Evolutionary conservation across 2,888 invertebrate species (phyloP).

Genomic region (Cataglyphis cursor): DNA sequence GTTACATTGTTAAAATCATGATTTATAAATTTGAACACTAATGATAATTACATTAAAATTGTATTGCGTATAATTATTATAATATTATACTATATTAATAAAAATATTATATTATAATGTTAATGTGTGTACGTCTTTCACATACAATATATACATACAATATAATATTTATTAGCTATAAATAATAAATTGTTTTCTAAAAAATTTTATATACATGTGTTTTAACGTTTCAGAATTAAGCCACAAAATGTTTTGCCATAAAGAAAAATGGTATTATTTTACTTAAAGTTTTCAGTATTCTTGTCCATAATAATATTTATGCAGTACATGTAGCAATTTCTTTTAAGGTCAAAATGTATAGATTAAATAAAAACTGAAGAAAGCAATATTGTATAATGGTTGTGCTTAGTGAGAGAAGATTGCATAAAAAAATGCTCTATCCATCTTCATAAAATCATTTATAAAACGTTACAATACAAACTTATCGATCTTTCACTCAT

Average conservation of each 20-base stretch:
- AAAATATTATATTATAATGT: background rate
- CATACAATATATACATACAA: background rate
- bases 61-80: background rate
- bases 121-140: background rate
- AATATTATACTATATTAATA: background rate
- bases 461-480: slow-evolving; percentile 12
- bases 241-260: background rate
- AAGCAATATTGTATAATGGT: background rate
- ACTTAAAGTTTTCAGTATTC: slow-evolving; percentile 9
- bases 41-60: background rate
- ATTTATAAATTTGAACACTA: background rate
- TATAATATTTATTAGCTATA: background rate
- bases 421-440: slow-evolving; percentile 24
- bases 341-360: background rate
- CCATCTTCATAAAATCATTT: slow-evolving; percentile 36
- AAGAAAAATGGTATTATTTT: background rate
- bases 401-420: background rate
- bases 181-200: background rate
- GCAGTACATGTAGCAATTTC: background rate
- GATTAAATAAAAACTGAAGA: background rate
- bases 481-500: slow-evolving; percentile 8
- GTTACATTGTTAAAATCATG: background rate
- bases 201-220: background rate
- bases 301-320: background rate
- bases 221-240: background rate